Evolutionary conservation across 2,113 vertebrate species (phyloP), one percentile per base, ranked within the genome.

Genomic region (Barbus barbus): DNA sequence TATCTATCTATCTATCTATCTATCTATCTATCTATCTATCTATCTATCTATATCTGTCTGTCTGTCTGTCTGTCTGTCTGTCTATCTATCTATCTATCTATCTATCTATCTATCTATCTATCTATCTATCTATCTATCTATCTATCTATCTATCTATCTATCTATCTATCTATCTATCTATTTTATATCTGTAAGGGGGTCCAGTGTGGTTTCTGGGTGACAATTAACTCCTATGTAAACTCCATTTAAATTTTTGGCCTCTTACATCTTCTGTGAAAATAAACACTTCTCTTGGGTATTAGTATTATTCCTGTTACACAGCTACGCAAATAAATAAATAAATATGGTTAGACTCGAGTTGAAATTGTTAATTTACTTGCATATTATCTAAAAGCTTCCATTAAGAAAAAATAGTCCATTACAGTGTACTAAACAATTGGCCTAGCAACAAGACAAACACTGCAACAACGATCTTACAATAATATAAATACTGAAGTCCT

Each of bases 121-220:
- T 72, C 71, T 73, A 24, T 44, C n/a, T 8, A 11, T 72, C 20
- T 72, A 22, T 72, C 69, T 72, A 41, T 41, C 22, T 44, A 71
- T 24, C 14, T 24, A 38, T 72, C 20, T 72, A 22, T 72, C 69
- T 72, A 41, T 41, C 22, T 24, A n/a, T 72, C 69, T 72, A 6
- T 72, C 20, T 72, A 72, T 65, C 61, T 69, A 2, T 69, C 14
- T 24, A 38, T 72, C 20, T 72, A 20, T 72, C 69, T 71, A 38
- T 38, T 6, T n/a, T 36, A 3, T 36, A 36, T 36, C 5, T 81
- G 63, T 81, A 71, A 76, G 20, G 24, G n/a, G 71, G 48, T 84
- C 73, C 33, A 61, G 48, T 73, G 44, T 85, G 63, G 60, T 82
- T 82, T 60, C 51, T 48, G 79, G 65, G 41, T 46, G n/a, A 65